Evolutionary conservation across 2,113 vertebrate species (phyloP).

Genomic region (Dipodomys spectabilis): DNA sequence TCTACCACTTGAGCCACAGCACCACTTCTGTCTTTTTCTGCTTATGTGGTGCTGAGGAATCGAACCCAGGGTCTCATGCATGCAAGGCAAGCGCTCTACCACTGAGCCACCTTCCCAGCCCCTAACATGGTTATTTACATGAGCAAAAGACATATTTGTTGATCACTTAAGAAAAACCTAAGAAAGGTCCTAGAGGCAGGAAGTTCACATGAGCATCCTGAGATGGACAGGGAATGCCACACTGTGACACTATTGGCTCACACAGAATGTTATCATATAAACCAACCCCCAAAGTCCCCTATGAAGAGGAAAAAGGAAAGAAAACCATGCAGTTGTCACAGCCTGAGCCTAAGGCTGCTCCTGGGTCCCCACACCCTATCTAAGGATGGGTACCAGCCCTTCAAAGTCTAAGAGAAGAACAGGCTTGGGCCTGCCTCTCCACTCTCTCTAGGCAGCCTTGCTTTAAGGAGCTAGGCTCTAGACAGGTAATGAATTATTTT

Average conservation of each 20-base stretch:
- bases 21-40: no score
- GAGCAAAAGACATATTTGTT: neutral
- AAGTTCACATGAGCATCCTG: neutral
- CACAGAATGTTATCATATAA: constrained; percentile 1
- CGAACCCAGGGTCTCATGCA: no score
- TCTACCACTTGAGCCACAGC: no score
- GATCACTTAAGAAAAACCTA: neutral
- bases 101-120: no score
- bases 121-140: neutral
- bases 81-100: no score
- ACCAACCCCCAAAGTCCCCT: neutral
- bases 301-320: neutral
- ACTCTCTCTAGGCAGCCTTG: neutral
- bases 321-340: neutral
- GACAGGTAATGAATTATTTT: neutral
- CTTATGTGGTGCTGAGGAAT: no score
- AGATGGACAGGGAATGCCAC: neutral
- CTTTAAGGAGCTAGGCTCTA: neutral
- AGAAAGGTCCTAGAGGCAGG: neutral
- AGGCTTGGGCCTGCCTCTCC: neutral
- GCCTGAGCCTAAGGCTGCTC: neutral
- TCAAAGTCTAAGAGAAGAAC: neutral
- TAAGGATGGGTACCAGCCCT: neutral
- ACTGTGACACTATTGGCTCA: neutral
- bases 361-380: neutral